Conservation (phyloP, 2,113 vertebrate genomes). For the Montifringilla adamsi region DNA sequence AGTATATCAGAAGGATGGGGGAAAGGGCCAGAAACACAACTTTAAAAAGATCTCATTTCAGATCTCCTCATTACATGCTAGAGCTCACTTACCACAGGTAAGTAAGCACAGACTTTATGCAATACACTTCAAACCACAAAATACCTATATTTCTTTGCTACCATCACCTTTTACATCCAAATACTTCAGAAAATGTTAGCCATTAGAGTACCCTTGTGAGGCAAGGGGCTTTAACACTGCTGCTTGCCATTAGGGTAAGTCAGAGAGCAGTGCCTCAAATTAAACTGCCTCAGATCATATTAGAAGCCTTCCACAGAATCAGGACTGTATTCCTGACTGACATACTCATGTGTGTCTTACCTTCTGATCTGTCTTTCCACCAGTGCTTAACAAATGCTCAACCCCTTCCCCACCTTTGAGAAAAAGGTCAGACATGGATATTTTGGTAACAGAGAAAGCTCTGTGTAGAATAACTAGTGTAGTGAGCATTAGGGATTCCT, state of each 20-base stretch:
- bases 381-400: not conserved
- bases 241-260: not conserved
- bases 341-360: fast-evolving
- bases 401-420: not conserved
- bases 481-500: not conserved
- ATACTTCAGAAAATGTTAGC: not conserved
- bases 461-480: not conserved
- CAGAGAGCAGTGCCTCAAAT: not conserved
- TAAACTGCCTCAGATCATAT: not conserved
- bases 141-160: not conserved
- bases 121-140: not conserved
- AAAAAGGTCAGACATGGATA: not conserved
- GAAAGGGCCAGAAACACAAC: not conserved
- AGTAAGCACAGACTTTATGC: not conserved
- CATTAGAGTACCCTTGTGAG: not conserved
- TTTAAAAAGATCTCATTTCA: not conserved
- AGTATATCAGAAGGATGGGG: not conserved
- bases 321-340: not conserved
- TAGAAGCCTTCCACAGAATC: not conserved
- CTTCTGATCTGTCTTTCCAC: not conserved
- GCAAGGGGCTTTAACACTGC: not conserved
- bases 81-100: not conserved
- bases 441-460: not conserved
- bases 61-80: not conserved
- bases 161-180: not conserved